Percentiles rank a stretch among this genome's conserved stretches.
These are phyloP conservation scores for Linurgus olivaceus DNA, from an alignment of 2,797 vertebrate genomes.

Conservation along the genomic window DNA sequence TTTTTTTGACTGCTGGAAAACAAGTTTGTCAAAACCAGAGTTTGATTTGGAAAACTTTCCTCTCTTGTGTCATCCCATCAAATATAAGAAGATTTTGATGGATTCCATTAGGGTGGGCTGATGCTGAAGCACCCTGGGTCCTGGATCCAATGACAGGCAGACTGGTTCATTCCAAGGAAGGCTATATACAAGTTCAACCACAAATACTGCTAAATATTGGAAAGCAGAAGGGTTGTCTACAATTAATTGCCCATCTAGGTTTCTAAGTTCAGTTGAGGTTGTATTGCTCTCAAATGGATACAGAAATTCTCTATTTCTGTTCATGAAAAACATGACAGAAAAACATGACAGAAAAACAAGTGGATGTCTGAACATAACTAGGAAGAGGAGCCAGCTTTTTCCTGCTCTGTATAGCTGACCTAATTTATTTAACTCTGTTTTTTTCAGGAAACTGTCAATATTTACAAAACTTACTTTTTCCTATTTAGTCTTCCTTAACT, in stretches of 20 bases:
- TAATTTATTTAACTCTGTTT: background rate
- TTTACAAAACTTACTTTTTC: background rate
- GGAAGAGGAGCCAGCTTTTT: background rate
- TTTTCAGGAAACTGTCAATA: background rate
- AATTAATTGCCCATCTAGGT: background rate
- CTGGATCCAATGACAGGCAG: background rate
- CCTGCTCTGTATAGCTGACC: background rate
- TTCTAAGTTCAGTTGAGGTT: background rate
- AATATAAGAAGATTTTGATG: background rate
- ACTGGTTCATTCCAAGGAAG: background rate
- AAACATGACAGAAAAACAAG: background rate
- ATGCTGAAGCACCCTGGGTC: background rate
- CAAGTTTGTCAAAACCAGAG: background rate
- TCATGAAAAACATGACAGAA: background rate
- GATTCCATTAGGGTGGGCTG: background rate
- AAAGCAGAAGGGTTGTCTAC: background rate
- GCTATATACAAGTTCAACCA: background rate
- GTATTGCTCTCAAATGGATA: background rate
- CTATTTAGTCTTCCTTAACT: conserved; percentile 35
- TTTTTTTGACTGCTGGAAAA: background rate
- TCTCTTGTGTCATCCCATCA: background rate
- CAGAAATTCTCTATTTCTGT: background rate
- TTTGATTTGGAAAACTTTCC: background rate
- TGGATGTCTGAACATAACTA: background rate
- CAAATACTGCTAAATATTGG: background rate